Conservation (phyloP, 2,113 vertebrate species). For the Hystrix brachyura region DNA sequence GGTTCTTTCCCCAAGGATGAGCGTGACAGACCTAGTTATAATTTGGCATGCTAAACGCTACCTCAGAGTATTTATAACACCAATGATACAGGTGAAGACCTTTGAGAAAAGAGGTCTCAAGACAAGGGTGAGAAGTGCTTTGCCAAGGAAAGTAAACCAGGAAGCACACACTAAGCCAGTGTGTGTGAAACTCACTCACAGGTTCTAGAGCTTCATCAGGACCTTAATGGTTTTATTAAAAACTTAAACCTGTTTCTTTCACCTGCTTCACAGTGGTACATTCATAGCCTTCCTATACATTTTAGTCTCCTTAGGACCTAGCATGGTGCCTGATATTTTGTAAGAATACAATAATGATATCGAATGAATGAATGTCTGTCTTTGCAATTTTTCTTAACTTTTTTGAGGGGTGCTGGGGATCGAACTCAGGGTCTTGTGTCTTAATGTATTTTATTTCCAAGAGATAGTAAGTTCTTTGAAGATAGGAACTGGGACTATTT, state of each 20-base stretch:
- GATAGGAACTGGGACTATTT: not conserved
- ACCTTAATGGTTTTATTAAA: not conserved
- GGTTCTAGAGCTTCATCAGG: not conserved
- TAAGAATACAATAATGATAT: not conserved
- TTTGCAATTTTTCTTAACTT: not conserved
- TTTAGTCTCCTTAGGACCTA: not conserved
- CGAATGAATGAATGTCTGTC: not conserved
- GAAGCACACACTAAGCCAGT: not conserved
- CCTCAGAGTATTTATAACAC: not conserved
- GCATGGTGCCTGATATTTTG: not conserved
- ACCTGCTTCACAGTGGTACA: not conserved
- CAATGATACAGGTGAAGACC: not conserved
- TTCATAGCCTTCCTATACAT: not conserved
- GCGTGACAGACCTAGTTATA: not conserved
- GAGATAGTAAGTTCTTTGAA: conserved; percentile 30
- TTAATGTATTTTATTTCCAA: not conserved
- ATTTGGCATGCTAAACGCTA: not conserved
- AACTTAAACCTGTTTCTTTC: not conserved
- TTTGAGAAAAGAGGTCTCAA: conserved; percentile 22
- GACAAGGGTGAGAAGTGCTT: not conserved
- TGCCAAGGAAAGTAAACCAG: not conserved
- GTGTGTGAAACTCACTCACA: not conserved
- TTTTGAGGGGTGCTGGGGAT: no score
- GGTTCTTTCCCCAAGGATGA: not conserved
- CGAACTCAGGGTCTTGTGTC: no score